Percentiles rank a stretch among this genome's conserved stretches.
Conservation (phyloP, 2,888 invertebrate genomes). For the Autographa pulchrina region DNA sequence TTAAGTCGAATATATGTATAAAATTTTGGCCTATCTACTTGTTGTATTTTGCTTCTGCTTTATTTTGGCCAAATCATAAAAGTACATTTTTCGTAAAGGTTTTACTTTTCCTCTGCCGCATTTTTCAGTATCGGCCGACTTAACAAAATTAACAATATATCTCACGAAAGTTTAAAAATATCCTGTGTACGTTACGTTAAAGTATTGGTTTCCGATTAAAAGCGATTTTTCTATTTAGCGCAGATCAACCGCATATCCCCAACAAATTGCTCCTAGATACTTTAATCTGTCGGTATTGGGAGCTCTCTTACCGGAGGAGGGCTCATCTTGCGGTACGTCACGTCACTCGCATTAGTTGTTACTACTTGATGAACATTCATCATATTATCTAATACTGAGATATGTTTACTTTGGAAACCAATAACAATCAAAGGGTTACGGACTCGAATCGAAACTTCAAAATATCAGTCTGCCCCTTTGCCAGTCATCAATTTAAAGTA, state of each 20-base stretch:
- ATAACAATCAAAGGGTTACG: background rate
- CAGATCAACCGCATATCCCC: slow-evolving; percentile 80
- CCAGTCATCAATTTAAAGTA: too few species aligned
- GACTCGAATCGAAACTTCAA: background rate
- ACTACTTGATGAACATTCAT: slow-evolving; percentile 76
- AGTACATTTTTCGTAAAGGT: background rate
- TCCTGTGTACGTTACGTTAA: background rate
- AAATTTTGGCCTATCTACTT: background rate
- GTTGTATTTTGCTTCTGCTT: background rate
- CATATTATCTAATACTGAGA: slow-evolving; percentile 71
- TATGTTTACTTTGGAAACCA: background rate
- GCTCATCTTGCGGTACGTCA: slow-evolving; percentile 50
- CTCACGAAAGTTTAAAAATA: background rate
- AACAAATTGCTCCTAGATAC: slow-evolving; percentile 82
- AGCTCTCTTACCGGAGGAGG: slow-evolving; percentile 61
- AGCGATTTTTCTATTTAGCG: slow-evolving; percentile 72
- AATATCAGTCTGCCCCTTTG: too few species aligned
- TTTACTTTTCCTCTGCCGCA: background rate
- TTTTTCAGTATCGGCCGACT: background rate
- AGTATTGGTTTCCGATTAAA: slow-evolving; percentile 62
- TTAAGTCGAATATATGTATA: background rate
- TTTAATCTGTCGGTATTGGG: slow-evolving; percentile 81
- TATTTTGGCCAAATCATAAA: background rate
- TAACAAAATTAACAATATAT: background rate
- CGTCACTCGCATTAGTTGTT: slow-evolving; percentile 54